phyloP scores from a whole-genome alignment of 2,888 invertebrate genomes.

The Trichogramma evanescens region DNA sequence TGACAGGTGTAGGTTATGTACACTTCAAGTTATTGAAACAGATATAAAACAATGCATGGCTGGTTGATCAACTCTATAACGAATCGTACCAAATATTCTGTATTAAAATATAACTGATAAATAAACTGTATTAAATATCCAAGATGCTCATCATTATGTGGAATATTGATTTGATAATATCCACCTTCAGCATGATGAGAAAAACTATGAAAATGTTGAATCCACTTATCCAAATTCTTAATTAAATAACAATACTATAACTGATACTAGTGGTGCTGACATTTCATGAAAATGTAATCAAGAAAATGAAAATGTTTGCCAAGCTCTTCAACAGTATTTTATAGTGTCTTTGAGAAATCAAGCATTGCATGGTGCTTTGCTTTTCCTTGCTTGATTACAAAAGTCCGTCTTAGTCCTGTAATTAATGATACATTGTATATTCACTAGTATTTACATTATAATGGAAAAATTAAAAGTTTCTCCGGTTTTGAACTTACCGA shows the following conservation, averaged over 20 bases:
- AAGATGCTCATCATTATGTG: slow-evolving; percentile 77
- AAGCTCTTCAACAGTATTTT: slow-evolving; percentile 66
- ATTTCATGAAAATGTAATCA: slow-evolving; percentile 92
- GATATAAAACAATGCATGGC: slow-evolving; percentile 5
- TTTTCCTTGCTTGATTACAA: slow-evolving; percentile 74
- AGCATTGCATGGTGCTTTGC: slow-evolving; percentile 94
- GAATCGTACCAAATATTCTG: slow-evolving; percentile 55
- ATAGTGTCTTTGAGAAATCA: slow-evolving; percentile 73
- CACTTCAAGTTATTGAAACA: too few relatives aligned
- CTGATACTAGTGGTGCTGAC: slow-evolving; percentile 79
- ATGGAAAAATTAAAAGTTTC: background rate
- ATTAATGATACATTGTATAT: slow-evolving; percentile 9
- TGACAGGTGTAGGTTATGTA: too few relatives aligned
- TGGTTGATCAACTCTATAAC: slow-evolving; percentile 73
- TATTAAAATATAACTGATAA: too few relatives aligned
- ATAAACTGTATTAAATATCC: slow-evolving; percentile 71
- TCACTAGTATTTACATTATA: background rate
- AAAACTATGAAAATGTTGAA: slow-evolving; percentile 95
- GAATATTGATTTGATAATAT: slow-evolving; percentile 96
- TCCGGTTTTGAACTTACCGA: slow-evolving; percentile 51
- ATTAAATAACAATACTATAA: slow-evolving; percentile 66
- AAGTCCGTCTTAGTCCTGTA: slow-evolving; percentile 80
- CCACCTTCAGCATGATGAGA: slow-evolving; percentile 78
- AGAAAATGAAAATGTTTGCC: slow-evolving; percentile 46
- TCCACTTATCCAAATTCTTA: slow-evolving; percentile 80